Conservation (phyloP, 2,113 vertebrate species). For the Aldabrachelys gigantea region DNA sequence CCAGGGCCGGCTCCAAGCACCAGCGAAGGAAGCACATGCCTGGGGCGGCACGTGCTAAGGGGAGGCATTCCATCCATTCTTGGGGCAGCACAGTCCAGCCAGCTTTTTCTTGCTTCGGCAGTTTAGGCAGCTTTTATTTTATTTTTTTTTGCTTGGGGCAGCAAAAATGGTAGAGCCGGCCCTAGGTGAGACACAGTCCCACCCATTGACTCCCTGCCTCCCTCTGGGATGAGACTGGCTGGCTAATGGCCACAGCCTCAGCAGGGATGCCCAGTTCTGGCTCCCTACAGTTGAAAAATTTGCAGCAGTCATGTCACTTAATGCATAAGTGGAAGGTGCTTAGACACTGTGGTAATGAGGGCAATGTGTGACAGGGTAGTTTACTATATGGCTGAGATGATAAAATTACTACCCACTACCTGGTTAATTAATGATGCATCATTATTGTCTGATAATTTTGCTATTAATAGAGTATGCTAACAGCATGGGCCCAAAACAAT, state of each 20-base stretch:
- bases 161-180: no score
- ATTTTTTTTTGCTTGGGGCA: no score
- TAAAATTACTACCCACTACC: neutral
- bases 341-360: neutral
- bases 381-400: neutral
- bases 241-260: neutral
- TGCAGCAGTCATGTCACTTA: neutral
- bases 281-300: neutral
- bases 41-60: no score
- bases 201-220: neutral
- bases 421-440: neutral
- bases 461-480: neutral
- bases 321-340: neutral
- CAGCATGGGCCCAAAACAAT: neutral
- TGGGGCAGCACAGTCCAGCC: no score
- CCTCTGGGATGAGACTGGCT: no score
- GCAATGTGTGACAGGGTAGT: neutral
- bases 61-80: no score
- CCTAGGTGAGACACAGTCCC: neutral
- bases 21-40: no score
- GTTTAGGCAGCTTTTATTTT: no score
- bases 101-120: no score
- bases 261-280: neutral
- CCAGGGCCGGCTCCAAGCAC: no score
- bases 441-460: neutral